These are phyloP conservation scores for Anoplopoma fimbria DNA, from an alignment of 2,113 vertebrate genomes.

Conservation along the genomic window DNA sequence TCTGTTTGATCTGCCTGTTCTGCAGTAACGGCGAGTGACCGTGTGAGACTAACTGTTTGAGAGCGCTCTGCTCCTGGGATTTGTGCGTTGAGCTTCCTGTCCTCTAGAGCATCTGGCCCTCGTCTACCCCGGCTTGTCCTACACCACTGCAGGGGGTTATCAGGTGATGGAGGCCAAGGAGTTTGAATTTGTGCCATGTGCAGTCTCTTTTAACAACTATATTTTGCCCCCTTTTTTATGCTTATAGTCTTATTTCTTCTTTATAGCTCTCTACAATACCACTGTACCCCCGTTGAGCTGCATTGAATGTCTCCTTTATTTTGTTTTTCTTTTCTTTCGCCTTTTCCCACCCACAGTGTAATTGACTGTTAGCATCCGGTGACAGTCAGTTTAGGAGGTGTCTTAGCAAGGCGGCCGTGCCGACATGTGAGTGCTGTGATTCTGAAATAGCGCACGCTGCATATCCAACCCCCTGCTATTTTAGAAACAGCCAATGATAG, in stretches of 20 bases:
- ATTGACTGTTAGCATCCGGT: slow-evolving; percentile 66
- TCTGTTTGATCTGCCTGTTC: slow-evolving; percentile 48
- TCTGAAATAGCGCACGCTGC: slow-evolving; percentile 66
- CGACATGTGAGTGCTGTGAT: slow-evolving; percentile 63
- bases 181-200: slow-evolving; percentile 33
- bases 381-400: slow-evolving; percentile 62
- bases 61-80: slow-evolving; percentile 55
- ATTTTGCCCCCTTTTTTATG: slow-evolving; percentile 14
- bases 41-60: slow-evolving; percentile 29
- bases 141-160: slow-evolving; percentile 51
- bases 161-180: slow-evolving; percentile 20
- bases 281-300: slow-evolving; percentile 5
- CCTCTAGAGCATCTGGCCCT: slow-evolving; percentile 70
- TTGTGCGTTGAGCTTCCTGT: slow-evolving; percentile 55
- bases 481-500: slow-evolving; percentile 64
- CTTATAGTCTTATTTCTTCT: slow-evolving; percentile 5
- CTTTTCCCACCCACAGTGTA: slow-evolving; percentile 50
- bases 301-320: not conserved
- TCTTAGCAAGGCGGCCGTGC: slow-evolving; percentile 61
- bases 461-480: slow-evolving; percentile 69
- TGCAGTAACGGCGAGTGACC: slow-evolving; percentile 36
- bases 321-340: not conserved
- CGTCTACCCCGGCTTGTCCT: slow-evolving; percentile 56
- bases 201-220: slow-evolving; percentile 25
- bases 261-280: slow-evolving; percentile 35